Base-by-base conservation (phyloP, 2,888 invertebrate genomes). In the Euplagia quadripunctaria region DNA sequence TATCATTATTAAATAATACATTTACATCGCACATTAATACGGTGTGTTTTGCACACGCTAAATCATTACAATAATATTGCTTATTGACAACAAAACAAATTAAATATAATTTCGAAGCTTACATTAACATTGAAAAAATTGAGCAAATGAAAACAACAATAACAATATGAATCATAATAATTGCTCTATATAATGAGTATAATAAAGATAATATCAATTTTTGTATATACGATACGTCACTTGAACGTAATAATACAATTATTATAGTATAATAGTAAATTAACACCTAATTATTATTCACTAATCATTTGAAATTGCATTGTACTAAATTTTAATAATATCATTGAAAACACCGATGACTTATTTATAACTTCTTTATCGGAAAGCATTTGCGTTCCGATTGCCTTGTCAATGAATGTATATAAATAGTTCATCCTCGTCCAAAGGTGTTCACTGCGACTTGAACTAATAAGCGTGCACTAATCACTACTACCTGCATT, bases 111-210 rank as follows among this genome's bases (percentile, higher is more conserved):
- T 87, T 90, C 87, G 87, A 92, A 93, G 88, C 93, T 94, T 93
- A 94, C 87, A 88, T 90, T 84, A 93, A 94, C 90, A 93, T 92
- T 93, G 90, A 93, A 90, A 93, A 91, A 93, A 94, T 95, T 95
- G 96, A 96, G 96, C 96, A 96, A 95, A 95, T 95, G 84, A 95
- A 93, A 94, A 94, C 93, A 95, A 95, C 94, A 95, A 86, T 92
- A 95, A 95, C 94, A 94, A 92, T 94, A 92, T 88, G 87, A 90
- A 89, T 86, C 82, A 90, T 90, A 91, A 89, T 85, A 89, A 90
- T 89, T 92, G 92, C 87, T 89, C 90, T 91, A 91, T 85, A 91
- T 89, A 92, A 79, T 90, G 92, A 94, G 91, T 94, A 93, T 90
- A 92, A 93, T 90, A 88, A 91, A 89, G 87, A 91, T 88, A 88